phyloP scores from a whole-genome alignment of 53 echinoderm and acorn worm genomes.

The Henricia sp. region DNA sequence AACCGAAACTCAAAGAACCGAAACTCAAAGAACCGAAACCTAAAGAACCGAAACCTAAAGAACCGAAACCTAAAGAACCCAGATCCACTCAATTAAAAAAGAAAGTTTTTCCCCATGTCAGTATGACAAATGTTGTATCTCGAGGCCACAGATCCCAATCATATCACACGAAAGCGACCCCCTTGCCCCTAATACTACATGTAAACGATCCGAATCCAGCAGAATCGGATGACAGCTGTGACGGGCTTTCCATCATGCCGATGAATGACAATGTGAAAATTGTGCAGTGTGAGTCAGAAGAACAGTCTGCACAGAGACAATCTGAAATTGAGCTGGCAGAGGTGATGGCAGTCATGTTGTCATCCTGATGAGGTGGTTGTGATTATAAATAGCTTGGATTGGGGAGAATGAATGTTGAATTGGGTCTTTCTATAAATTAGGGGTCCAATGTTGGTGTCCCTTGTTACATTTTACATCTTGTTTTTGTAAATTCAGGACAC shows the following conservation, averaged over 20 bases:
- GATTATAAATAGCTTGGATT: not conserved
- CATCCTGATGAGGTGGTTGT: not conserved
- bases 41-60: not conserved
- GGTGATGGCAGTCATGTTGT: not conserved
- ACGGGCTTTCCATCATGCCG: too few relatives aligned
- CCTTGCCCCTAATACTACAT: too few relatives aligned
- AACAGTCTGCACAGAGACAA: not conserved
- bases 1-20: not conserved
- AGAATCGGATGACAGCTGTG: too few relatives aligned
- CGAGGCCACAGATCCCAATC: too few relatives aligned
- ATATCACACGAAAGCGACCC: too few relatives aligned
- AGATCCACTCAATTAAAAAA: not conserved
- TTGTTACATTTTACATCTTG: not conserved
- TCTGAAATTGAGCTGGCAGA: slow-evolving; percentile 5
- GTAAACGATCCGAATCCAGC: too few relatives aligned
- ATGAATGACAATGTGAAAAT: too few relatives aligned
- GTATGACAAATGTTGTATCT: not conserved
- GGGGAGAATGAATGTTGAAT: not conserved
- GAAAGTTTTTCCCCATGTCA: not conserved
- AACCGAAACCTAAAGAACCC: not conserved
- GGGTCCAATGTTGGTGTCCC: not conserved
- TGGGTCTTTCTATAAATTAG: not conserved
- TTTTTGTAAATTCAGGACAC: not conserved
- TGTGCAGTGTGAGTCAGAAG: too few relatives aligned
- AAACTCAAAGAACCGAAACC: not conserved